Conservation (phyloP, 2,113 vertebrate species). For the Spilogale gracilis region DNA sequence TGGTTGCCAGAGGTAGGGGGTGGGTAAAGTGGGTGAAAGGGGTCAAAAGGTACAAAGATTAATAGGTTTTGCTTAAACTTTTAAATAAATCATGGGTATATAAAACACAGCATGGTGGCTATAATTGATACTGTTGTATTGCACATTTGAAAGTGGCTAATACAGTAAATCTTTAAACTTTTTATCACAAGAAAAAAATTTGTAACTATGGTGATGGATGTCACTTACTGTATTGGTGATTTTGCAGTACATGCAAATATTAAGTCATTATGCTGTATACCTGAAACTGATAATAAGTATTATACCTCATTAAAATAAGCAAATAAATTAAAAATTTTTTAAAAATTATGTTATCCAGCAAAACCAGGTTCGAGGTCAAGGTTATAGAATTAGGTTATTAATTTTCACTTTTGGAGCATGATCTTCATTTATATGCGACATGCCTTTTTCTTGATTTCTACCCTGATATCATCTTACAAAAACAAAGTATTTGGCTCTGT, state of each 20-base stretch:
- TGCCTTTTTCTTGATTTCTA: not conserved
- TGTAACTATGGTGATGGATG: not conserved
- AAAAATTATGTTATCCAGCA: not conserved
- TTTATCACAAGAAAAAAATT: not conserved
- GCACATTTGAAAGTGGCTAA: not conserved
- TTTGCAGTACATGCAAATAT: not conserved
- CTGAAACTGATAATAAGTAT: not conserved
- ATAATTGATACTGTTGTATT: not conserved
- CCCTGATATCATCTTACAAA: slow-evolving; percentile 10
- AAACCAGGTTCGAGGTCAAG: not conserved
- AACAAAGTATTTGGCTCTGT: slow-evolving; percentile 52
- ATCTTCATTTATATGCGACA: not conserved
- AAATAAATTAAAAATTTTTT: not conserved
- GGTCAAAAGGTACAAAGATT: not conserved
- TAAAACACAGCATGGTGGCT: not conserved
- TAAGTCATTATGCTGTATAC: not conserved
- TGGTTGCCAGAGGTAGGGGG: not conserved
- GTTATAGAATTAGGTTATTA: not conserved
- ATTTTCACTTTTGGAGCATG: not conserved
- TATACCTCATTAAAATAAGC: not conserved
- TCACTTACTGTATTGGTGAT: not conserved
- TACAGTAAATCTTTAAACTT: not conserved
- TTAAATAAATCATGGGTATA: not conserved
- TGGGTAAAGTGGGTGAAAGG: not conserved
- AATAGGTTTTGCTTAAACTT: too few relatives aligned